phyloP scores from a whole-genome alignment of 2,113 vertebrate genomes.

The Pan troglodytes region NHGRI_mPanTro3-v2.1_pri NC_072409.2:108001001-108001500 shows the following conservation, averaged over 20 bases:
- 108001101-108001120: background rate
- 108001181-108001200: background rate
- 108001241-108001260: background rate
- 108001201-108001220: background rate
- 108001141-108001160: background rate
- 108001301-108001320: constrained; percentile 23
- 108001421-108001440: background rate
- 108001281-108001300: background rate
- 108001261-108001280: background rate
- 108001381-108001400: background rate
- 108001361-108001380: background rate
- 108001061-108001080: background rate
- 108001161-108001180: background rate
- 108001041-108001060: background rate
- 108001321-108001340: constrained; percentile 32
- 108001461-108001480: background rate
- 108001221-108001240: background rate
- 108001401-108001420: background rate
- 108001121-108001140: background rate
- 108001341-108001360: constrained; percentile 1
- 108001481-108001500: background rate
- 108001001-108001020: background rate
- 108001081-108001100: background rate
- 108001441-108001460: background rate
- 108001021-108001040: background rate